These are phyloP conservation scores for Bellardia bayeri DNA, from an alignment of 2,888 invertebrate species.

Conservation along the genomic window DNA sequence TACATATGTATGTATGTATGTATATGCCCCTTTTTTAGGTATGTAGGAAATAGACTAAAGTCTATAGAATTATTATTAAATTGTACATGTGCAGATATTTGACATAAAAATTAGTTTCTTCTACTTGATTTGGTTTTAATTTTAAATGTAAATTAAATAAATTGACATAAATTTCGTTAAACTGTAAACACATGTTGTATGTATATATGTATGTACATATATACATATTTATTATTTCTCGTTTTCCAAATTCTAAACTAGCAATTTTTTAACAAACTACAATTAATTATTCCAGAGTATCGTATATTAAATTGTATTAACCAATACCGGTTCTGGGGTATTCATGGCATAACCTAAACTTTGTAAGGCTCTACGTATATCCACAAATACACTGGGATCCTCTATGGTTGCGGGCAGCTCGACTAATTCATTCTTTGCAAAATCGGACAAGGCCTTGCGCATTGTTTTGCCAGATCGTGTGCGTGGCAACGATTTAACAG, in stretches of 20 bases:
- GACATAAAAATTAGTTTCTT: slow-evolving; percentile 31
- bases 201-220: neutral
- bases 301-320: slow-evolving; percentile 65
- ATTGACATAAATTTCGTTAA: slow-evolving; percentile 4
- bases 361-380: slow-evolving; percentile 90
- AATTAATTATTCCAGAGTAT: neutral
- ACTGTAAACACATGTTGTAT: neutral
- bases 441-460: slow-evolving; percentile 92
- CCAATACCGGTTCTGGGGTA: slow-evolving; percentile 87
- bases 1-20: no score
- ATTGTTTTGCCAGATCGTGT: slow-evolving; percentile 92
- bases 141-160: slow-evolving; percentile 19
- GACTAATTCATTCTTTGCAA: slow-evolving; percentile 92
- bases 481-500: slow-evolving; percentile 92
- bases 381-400: slow-evolving; percentile 92
- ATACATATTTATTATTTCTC: neutral
- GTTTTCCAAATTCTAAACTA: slow-evolving; percentile 5
- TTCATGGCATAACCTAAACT: slow-evolving; percentile 90
- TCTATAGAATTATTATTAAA: slow-evolving; percentile 36
- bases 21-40: no score
- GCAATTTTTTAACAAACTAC: slow-evolving; percentile 14
- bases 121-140: slow-evolving; percentile 22
- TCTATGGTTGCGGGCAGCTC: slow-evolving; percentile 94
- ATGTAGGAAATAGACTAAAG: neutral
- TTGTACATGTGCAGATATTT: neutral